Conservation (phyloP, 2,797 vertebrate genomes). For the Tinamus major region DNA sequence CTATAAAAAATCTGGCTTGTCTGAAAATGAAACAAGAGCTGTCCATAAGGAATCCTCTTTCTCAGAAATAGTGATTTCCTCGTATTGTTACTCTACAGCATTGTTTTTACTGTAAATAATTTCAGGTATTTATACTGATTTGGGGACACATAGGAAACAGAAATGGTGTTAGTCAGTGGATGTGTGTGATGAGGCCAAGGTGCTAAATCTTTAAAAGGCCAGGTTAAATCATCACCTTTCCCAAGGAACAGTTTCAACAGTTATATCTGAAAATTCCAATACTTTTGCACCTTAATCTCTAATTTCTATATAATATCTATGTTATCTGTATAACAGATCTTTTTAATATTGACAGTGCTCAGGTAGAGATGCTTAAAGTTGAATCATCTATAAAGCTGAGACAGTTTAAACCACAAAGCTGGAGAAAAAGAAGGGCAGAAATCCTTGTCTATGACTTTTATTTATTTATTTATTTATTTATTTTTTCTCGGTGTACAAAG, state of each 20-base stretch:
- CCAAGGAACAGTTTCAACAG: not conserved
- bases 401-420: not conserved
- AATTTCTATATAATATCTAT: not conserved
- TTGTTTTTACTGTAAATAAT: not conserved
- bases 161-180: not conserved
- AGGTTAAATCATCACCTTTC: not conserved
- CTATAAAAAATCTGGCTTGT: not conserved
- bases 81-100: not conserved
- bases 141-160: not conserved
- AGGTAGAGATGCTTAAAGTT: not conserved
- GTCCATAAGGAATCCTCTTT: not conserved
- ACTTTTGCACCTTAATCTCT: not conserved
- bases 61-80: not conserved
- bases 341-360: not conserved
- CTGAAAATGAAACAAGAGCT: not conserved
- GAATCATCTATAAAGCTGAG: not conserved
- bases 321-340: not conserved
- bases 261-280: not conserved
- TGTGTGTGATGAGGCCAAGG: not conserved
- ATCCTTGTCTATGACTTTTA: not conserved
- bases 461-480: not conserved
- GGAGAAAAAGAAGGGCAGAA: not conserved
- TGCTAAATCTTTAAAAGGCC: not conserved
- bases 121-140: not conserved
- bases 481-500: not conserved